Evolutionary conservation across 2,888 invertebrate species (phyloP).

Genomic region (Hydroisotoma schaefferi): DNA sequence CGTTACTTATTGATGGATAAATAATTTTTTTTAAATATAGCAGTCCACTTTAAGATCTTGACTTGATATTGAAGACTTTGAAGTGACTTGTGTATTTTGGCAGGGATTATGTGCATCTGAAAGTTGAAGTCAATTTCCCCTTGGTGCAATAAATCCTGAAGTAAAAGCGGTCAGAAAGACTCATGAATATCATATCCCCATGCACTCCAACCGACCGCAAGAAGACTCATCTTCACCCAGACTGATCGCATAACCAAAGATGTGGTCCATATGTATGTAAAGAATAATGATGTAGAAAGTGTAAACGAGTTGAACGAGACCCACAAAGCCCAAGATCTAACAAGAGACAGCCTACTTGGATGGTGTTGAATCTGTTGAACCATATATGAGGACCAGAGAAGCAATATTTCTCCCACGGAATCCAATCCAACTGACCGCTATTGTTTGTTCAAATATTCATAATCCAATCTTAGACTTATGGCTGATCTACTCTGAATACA

Average conservation of each 20-base stretch:
- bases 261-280: neutral
- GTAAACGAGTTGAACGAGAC: slow-evolving; percentile 6
- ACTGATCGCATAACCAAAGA: too few species aligned
- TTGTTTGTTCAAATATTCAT: slow-evolving; percentile 48
- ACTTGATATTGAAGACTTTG: too few species aligned
- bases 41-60: too few species aligned
- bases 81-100: slow-evolving; percentile 22
- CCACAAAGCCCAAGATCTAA: slow-evolving; percentile 2
- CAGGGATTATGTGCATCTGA: slow-evolving; percentile 31
- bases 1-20: too few species aligned
- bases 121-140: slow-evolving; percentile 44
- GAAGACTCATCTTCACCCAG: neutral
- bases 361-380: neutral
- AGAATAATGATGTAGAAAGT: neutral
- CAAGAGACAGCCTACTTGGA: slow-evolving; percentile 1
- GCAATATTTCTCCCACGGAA: slow-evolving; percentile 1
- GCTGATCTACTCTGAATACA: slow-evolving; percentile 38
- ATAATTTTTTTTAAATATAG: too few species aligned
- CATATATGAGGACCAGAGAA: neutral
- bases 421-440: slow-evolving; percentile 38
- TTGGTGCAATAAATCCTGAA: slow-evolving; percentile 45
- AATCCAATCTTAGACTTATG: slow-evolving; percentile 45
- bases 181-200: slow-evolving; percentile 40
- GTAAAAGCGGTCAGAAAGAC: slow-evolving; percentile 44
- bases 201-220: neutral